Evolutionary conservation across 2,113 vertebrate species (phyloP).

Genomic region (Sialia sialis): DNA sequence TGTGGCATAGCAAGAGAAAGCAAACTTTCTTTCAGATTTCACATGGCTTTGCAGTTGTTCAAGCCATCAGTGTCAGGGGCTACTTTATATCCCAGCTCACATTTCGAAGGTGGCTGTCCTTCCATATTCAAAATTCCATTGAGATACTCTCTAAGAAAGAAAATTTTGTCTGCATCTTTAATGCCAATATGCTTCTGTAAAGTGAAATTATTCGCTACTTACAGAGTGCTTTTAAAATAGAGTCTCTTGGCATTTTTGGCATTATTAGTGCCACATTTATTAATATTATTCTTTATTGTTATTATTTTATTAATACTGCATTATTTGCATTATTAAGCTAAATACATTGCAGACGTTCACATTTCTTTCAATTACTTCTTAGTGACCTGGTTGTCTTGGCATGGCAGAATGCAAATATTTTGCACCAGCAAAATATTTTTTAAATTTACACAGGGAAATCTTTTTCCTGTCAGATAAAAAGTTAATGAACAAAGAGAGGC

Average conservation of each 20-base stretch:
- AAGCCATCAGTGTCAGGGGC: slow-evolving; percentile 59
- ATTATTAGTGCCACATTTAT: neutral
- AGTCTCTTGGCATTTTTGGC: neutral
- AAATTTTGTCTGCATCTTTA: neutral
- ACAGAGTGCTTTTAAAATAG: neutral
- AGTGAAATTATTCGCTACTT: neutral
- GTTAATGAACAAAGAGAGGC: neutral
- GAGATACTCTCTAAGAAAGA: slow-evolving; percentile 32
- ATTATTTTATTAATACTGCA: too few species aligned
- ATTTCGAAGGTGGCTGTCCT: slow-evolving; percentile 32
- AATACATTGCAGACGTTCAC: neutral
- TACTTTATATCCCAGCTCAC: slow-evolving; percentile 56
- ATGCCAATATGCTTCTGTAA: neutral
- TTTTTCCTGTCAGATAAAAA: neutral
- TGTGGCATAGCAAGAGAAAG: neutral
- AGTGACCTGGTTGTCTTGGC: neutral
- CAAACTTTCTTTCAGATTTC: slow-evolving; percentile 21
- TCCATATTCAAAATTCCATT: slow-evolving; percentile 31
- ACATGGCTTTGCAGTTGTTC: slow-evolving; percentile 66
- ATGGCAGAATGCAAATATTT: neutral
- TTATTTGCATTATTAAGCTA: neutral
- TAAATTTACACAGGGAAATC: neutral
- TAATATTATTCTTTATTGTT: neutral
- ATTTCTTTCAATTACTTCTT: neutral
- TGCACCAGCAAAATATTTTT: neutral